Evolutionary conservation across 2,113 vertebrate species (phyloP).

Genomic region (Todiramphus chloris): DNA sequence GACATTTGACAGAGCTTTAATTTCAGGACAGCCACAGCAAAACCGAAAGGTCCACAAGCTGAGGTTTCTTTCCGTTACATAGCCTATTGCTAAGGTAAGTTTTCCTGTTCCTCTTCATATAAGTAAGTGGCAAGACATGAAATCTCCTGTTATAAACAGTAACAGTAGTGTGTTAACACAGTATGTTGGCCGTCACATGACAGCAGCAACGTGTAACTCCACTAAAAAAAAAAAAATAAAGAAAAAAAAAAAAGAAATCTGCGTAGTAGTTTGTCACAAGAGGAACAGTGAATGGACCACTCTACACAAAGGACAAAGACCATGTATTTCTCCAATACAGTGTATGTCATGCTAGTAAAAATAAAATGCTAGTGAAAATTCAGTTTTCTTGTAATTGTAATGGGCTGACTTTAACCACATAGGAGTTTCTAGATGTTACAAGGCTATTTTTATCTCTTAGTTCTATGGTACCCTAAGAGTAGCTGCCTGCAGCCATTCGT

Average conservation of each 20-base stretch:
- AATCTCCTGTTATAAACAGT: constrained; percentile 10
- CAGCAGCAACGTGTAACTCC: constrained; percentile 16
- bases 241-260: not conserved
- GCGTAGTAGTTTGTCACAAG: not conserved
- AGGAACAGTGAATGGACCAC: not conserved
- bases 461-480: not conserved
- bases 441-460: not conserved
- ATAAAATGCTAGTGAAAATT: constrained; percentile 1
- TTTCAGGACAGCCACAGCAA: not conserved
- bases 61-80: not conserved
- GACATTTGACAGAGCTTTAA: not conserved
- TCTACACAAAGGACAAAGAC: not conserved
- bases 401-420: not conserved
- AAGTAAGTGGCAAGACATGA: constrained; percentile 14
- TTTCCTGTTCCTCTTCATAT: not conserved
- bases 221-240: not conserved
- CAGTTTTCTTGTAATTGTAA: not conserved
- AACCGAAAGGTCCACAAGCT: not conserved
- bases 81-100: constrained; percentile 24
- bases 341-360: not conserved
- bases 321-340: not conserved
- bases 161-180: not conserved
- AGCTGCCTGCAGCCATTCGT: constrained; percentile 64
- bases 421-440: not conserved
- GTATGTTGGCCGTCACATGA: not conserved